Conservation (phyloP, 2,113 vertebrate genomes). For the Burhinus oedicnemus region DNA sequence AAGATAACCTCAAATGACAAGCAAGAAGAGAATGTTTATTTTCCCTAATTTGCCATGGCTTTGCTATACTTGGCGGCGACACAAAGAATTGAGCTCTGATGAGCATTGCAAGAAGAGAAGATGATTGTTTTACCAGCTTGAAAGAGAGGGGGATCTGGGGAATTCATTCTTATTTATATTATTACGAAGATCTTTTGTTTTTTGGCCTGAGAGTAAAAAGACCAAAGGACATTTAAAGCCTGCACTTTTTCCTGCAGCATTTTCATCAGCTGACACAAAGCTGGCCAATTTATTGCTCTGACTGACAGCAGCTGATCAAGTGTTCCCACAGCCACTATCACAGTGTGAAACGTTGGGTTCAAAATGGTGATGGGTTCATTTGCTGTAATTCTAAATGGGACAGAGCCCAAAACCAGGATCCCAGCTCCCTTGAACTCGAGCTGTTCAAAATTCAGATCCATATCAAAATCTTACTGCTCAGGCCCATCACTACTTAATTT, state of each 20-base stretch:
- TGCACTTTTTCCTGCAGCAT: conserved; percentile 31
- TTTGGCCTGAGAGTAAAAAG: background rate
- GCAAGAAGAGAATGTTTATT: conserved; percentile 41
- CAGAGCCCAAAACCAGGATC: conserved; percentile 49
- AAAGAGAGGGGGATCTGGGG: conserved; percentile 3
- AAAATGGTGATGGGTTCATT: conserved; percentile 70
- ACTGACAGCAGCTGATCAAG: conserved; percentile 69
- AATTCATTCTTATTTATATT: conserved; percentile 52
- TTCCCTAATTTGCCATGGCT: conserved; percentile 42
- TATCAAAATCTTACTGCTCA: conserved; percentile 56
- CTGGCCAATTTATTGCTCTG: conserved; percentile 65
- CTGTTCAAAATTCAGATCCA: conserved; percentile 57
- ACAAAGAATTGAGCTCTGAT: conserved; percentile 45
- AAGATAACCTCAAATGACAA: conserved; percentile 30
- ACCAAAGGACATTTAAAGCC: conserved; percentile 40
- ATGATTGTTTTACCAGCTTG: conserved; percentile 52
- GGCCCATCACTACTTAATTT: conserved; percentile 56
- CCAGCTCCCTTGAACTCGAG: conserved; percentile 58
- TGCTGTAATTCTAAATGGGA: conserved; percentile 65
- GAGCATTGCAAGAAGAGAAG: conserved; percentile 34
- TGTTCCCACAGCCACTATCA: conserved; percentile 61
- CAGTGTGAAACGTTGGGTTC: conserved; percentile 65
- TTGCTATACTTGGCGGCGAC: conserved; percentile 35
- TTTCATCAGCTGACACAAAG: conserved; percentile 61
- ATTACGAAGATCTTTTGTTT: background rate